Base-by-base conservation (phyloP, 2,888 invertebrate species). In the Oxyteleia sp. region DNA sequence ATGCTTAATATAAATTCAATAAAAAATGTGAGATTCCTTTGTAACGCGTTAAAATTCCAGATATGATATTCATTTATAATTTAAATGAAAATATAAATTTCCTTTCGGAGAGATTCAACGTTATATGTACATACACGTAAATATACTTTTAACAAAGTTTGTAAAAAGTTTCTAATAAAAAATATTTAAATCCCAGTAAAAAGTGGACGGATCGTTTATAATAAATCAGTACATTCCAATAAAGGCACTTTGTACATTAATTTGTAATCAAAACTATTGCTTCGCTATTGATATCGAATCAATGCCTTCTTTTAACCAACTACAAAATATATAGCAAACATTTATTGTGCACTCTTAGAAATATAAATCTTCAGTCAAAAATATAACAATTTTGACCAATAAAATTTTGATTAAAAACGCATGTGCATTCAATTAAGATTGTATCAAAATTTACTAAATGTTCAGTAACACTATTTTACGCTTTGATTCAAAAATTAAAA, bases 171-270 rank as follows among this genome's bases (percentile, higher is more conserved):
- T 18, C n/a, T n/a, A n/a, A n/a, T 49, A 71, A 35, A 55, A 55
- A 11, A 35, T 11, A 66, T 20, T 18, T 18, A 45, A 61, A 5
- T 20, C n/a, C 16, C 10, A 29, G 16, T 61, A 63, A 63, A 32
- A 23, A 13, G n/a, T 74, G 74, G 74, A 74, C 74, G 74, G 64
- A 74, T 74, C 10, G 29, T 45, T 74, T 74, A 18, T 43, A 13
- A 23, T 61, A 18, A 51, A 71, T 72, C 63, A 63, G 53, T 63
- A 55, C 64, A 55, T 55, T 63, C 13, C 10, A 72, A 18, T 74
- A 55, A 64, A 74, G 74, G 55, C 74, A 74, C 64, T 74, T 74
- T 74, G 53, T 74, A 74, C 55, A 64, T 55, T 13, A 53, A 45
- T 61, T n/a, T 32, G 57, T 49, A 71, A 35, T 53, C 23, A 43